These are phyloP conservation scores for Accipiter cooperii DNA, from an alignment of 2,113 vertebrate genomes.

Conservation along the genomic window DNA sequence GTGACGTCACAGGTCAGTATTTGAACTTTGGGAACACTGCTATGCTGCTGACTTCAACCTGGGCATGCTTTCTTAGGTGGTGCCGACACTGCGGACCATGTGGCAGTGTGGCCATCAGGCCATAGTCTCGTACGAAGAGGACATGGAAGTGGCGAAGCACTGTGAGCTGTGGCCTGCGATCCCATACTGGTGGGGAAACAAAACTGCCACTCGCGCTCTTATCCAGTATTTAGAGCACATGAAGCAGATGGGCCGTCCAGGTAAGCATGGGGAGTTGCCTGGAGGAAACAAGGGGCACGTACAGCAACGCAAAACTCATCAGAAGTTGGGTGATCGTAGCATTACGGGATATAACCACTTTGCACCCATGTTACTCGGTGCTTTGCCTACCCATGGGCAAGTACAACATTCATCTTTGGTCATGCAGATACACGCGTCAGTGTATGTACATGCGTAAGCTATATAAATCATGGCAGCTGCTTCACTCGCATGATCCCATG, in stretches of 20 bases:
- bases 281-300: neutral
- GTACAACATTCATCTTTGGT: fast-evolving
- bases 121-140: conserved; percentile 81
- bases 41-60: neutral
- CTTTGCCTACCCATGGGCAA: fast-evolving
- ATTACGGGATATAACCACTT: fast-evolving
- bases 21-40: neutral
- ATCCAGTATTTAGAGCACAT: conserved; percentile 76
- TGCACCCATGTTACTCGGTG: neutral
- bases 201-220: conserved; percentile 66
- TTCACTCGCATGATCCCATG: fast-evolving
- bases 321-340: fast-evolving
- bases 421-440: fast-evolving
- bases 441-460: fast-evolving
- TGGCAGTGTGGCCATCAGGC: conserved; percentile 82
- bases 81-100: conserved; percentile 74
- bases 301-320: neutral
- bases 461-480: neutral
- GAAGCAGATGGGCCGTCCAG: conserved; percentile 80
- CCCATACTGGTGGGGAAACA: conserved; percentile 88
- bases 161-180: conserved; percentile 79
- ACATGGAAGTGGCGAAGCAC: conserved; percentile 13
- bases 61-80: conserved; percentile 60
- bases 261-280: neutral
- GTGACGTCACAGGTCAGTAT: neutral